These are phyloP conservation scores for Zaprionus gabonicus DNA, from an alignment of 1,140 invertebrate species.

Conservation along the genomic window DNA sequence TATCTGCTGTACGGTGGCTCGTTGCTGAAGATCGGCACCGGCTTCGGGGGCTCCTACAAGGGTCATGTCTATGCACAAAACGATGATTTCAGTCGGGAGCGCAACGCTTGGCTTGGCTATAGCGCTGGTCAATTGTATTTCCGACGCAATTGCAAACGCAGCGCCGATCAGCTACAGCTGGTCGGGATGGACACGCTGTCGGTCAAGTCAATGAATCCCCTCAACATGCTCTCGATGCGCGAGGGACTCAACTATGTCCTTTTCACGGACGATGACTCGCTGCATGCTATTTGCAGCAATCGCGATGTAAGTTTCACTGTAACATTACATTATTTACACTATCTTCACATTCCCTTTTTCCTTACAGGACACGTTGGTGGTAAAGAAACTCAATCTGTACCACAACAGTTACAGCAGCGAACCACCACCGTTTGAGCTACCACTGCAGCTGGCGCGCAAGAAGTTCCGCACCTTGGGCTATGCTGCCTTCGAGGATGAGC, in stretches of 20 bases:
- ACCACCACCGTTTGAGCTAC: conserved; percentile 87
- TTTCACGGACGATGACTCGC: conserved; percentile 83
- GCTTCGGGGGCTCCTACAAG: conserved; percentile 95
- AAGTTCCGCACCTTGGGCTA: conserved; percentile 91
- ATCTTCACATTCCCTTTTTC: background rate
- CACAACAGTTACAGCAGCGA: conserved; percentile 75
- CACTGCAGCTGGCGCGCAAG: conserved; percentile 92
- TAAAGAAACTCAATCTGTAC: conserved; percentile 75
- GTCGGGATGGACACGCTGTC: conserved; percentile 79
- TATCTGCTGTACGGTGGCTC: conserved; percentile 93
- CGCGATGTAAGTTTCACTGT: conserved; percentile 68
- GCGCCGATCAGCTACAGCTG: conserved; percentile 73
- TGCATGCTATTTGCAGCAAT: conserved; percentile 84
- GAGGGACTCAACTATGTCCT: conserved; percentile 82
- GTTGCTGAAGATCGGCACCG: conserved; percentile 95
- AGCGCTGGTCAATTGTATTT: conserved; percentile 86
- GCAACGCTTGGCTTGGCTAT: conserved; percentile 93
- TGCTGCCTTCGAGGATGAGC: conserved; percentile 89
- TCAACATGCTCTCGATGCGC: conserved; percentile 75
- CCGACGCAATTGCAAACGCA: conserved; percentile 74
- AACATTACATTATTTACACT: background rate
- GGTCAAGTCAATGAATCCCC: conserved; percentile 71
- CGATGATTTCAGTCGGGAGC: conserved; percentile 90
- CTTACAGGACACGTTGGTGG: conserved; percentile 75
- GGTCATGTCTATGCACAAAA: conserved; percentile 93